phyloP scores from a whole-genome alignment of 2,113 vertebrate genomes.

The Saguinus midas region DNA sequence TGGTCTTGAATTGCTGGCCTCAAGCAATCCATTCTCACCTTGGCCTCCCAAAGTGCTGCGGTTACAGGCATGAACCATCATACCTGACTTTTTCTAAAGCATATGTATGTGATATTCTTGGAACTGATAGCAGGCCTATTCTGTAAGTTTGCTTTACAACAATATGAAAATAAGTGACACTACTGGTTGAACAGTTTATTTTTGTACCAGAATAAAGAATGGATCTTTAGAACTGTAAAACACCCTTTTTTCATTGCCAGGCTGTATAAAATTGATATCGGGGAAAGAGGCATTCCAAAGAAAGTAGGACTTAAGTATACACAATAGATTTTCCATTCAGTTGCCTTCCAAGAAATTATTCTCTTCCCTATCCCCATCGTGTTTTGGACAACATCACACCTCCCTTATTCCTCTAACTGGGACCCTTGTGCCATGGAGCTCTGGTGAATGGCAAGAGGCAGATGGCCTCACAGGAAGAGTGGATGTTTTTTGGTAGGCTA shows the following conservation, averaged over 20 bases:
- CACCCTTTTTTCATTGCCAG: not conserved
- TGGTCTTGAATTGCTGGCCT: not conserved
- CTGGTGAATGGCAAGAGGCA: conserved; percentile 15
- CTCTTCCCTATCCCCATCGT: not conserved
- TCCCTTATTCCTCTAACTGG: not conserved
- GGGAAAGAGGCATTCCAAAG: not conserved
- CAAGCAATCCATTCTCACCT: not conserved
- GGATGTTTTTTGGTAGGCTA: conserved; percentile 55
- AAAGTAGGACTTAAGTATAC: conserved; percentile 6
- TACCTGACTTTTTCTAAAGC: not conserved
- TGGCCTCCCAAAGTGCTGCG: not conserved
- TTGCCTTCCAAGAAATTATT: not conserved
- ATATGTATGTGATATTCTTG: not conserved
- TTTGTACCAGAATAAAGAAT: conserved; percentile 55
- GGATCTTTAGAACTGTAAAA: conserved; percentile 19
- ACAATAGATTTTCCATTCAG: not conserved
- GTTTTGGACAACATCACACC: not conserved
- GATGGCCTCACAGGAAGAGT: conserved; percentile 51
- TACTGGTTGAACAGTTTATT: conserved; percentile 45
- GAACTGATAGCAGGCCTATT: conserved; percentile 16
- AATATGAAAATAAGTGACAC: conserved; percentile 2
- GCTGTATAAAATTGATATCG: not conserved
- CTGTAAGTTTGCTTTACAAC: not conserved
- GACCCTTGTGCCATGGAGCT: not conserved
- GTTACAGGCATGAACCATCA: not conserved